A percentile compares a stretch with the other conserved stretches of the same genome.
These are phyloP conservation scores for Acanthurus lineatus DNA, from an alignment of 2,797 vertebrate species.

Conservation along the genomic window DNA sequence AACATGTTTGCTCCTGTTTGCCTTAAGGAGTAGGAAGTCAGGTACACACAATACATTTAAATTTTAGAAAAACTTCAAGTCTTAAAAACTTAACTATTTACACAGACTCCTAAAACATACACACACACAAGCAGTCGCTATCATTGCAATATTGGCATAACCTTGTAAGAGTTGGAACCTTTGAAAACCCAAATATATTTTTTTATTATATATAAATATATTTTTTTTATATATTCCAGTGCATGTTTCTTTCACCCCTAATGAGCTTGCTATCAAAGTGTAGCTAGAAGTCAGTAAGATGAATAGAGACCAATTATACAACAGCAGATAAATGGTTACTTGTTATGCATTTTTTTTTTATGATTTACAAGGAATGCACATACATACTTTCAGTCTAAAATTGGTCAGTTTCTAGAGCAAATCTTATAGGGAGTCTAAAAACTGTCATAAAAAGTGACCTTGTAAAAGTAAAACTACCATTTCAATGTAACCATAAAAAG, in stretches of 20 bases:
- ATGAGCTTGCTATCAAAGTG: conserved; percentile 3
- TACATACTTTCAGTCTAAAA: not conserved
- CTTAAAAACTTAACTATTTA: no score
- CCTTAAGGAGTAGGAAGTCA: not conserved
- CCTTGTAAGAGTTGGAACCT: not conserved
- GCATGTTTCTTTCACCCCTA: conserved; percentile 1
- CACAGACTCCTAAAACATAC: not conserved
- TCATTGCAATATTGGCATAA: not conserved
- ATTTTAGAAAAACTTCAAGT: not conserved
- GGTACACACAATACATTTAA: not conserved
- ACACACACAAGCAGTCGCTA: not conserved
- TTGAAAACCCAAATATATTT: not conserved
- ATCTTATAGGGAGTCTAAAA: not conserved
- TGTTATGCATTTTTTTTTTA: not conserved
- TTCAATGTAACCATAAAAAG: not conserved
- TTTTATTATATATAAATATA: no score
- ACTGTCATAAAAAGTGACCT: not conserved
- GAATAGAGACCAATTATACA: not conserved
- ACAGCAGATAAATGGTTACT: not conserved
- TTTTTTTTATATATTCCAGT: conserved; percentile 5
- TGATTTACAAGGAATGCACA: not conserved
- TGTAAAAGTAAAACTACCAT: not conserved
- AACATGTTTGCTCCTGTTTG: not conserved
- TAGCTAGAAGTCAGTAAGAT: not conserved
- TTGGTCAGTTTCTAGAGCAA: not conserved